Percentiles rank a stretch among this genome's conserved stretches.
These are phyloP conservation scores for Drosophila eugracilis DNA, from an alignment of 1,140 invertebrate genomes.

Conservation along the genomic window DNA sequence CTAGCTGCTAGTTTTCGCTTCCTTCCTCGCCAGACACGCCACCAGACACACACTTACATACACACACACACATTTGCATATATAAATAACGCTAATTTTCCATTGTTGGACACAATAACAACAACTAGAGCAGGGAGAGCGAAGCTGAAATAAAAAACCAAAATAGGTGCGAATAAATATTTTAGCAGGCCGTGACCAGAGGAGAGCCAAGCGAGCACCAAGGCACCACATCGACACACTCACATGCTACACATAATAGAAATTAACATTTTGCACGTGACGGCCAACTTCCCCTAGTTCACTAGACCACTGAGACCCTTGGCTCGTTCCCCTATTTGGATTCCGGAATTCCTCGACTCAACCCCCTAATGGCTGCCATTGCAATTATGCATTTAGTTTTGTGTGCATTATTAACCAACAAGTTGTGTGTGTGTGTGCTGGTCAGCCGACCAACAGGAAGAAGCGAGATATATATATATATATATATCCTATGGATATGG, in stretches of 20 bases:
- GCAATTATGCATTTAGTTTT: constrained; percentile 83
- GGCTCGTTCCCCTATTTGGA: no score
- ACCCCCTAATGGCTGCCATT: constrained; percentile 40
- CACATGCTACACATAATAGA: constrained; percentile 67
- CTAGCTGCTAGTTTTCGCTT: constrained; percentile 61
- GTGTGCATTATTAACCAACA: constrained; percentile 82
- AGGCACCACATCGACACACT: constrained; percentile 23
- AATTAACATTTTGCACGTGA: constrained; percentile 83
- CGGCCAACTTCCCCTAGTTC: constrained; percentile 17
- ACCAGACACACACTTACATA: constrained; percentile 68
- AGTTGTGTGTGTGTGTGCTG: constrained; percentile 56
- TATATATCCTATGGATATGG: background rate
- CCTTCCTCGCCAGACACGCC: constrained; percentile 60
- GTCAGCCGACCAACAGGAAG: constrained; percentile 25
- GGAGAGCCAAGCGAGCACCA: constrained; percentile 6
- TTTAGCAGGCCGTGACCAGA: constrained; percentile 59
- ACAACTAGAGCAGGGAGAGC: constrained; percentile 15
- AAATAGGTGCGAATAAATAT: constrained; percentile 83
- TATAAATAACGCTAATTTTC: constrained; percentile 80
- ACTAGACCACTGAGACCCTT: no score
- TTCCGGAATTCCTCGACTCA: background rate
- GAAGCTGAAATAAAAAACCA: constrained; percentile 11
- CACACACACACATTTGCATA: constrained; percentile 71
- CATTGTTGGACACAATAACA: constrained; percentile 59
- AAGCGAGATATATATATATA: constrained; percentile 1